Evolutionary conservation across 2,888 invertebrate genomes (phyloP).

Genomic region (Eupithecia exiguata): DNA sequence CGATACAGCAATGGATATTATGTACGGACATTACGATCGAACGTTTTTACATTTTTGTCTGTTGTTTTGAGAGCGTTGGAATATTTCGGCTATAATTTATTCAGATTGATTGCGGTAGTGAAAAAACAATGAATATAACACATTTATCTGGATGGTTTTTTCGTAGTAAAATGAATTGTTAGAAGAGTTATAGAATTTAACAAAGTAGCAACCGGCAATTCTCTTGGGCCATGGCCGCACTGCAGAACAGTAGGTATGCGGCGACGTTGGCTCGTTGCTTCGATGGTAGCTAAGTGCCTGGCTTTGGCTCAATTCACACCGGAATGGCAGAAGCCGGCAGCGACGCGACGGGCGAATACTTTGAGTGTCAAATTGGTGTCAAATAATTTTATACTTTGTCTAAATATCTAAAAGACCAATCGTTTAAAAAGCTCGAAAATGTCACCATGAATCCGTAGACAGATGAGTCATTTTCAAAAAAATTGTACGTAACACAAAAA

Average conservation of each 20-base stretch:
- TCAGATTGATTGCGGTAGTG: constrained; percentile 4
- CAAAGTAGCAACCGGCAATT: neutral
- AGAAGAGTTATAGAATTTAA: neutral
- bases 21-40: constrained; percentile 25
- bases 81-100: constrained; percentile 6
- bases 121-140: neutral
- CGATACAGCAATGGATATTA: constrained; percentile 34
- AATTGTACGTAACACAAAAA: no score
- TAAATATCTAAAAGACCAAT: no score
- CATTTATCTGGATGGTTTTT: neutral
- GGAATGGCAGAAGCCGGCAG: no score
- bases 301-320: neutral
- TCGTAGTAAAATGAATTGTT: neutral
- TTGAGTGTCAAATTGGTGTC: no score
- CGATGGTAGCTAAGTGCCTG: neutral
- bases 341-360: no score
- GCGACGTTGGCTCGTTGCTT: neutral
- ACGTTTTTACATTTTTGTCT: constrained; percentile 10
- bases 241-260: no score
- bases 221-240: neutral
- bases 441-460: no score
- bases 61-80: constrained; percentile 9
- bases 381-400: no score
- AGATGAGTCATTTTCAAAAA: no score
- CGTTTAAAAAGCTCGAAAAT: no score